These are phyloP conservation scores for Psococerastis gibbosa DNA, from an alignment of 2,888 invertebrate species.

Conservation along the genomic window DNA sequence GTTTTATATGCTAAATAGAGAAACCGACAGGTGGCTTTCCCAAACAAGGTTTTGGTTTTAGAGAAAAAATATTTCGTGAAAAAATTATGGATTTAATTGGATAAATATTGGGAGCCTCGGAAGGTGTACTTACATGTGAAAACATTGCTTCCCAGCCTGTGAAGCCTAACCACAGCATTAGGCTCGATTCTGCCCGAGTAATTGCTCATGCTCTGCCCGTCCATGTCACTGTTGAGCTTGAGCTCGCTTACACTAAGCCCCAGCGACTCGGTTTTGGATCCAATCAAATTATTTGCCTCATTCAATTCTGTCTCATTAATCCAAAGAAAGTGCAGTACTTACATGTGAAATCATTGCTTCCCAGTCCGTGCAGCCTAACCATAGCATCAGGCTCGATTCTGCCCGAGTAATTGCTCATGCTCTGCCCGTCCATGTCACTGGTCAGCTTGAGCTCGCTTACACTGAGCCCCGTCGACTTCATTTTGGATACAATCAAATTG, in stretches of 20 bases:
- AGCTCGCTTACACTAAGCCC: background rate
- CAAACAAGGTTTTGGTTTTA: no score
- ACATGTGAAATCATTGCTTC: constrained; percentile 40
- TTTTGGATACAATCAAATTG: no score
- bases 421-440: background rate
- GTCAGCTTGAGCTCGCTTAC: constrained; percentile 5
- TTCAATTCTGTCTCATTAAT: no score
- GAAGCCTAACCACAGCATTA: background rate
- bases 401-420: background rate
- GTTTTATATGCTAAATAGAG: no score
- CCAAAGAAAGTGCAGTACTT: no score
- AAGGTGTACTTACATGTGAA: constrained; percentile 36
- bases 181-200: background rate
- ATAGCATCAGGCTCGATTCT: background rate
- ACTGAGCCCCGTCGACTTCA: background rate
- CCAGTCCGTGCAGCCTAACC: constrained; percentile 19
- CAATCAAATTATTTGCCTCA: no score
- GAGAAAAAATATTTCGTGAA: no score
- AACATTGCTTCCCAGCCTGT: constrained; percentile 34
- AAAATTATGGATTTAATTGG: no score
- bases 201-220: background rate
- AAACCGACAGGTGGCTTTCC: no score
- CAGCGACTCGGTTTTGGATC: no score
- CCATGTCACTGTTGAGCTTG: constrained; percentile 5
- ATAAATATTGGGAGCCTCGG: no score